Percentiles rank a stretch among this genome's conserved stretches.
These are phyloP conservation scores for Indicator indicator DNA, from an alignment of 2,113 vertebrate species.

Conservation along the genomic window DNA sequence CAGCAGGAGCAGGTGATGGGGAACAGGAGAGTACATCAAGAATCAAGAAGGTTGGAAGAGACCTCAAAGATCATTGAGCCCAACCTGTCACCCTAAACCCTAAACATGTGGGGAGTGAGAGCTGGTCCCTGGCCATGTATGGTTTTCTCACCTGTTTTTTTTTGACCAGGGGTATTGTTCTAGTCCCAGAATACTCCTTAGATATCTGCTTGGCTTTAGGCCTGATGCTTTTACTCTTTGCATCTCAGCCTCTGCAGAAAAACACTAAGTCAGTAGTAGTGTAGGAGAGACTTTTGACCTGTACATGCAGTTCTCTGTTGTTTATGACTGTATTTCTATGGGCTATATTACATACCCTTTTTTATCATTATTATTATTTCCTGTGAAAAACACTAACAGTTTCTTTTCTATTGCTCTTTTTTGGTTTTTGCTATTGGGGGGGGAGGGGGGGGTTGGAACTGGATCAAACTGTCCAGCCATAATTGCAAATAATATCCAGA, in stretches of 20 bases:
- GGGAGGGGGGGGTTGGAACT: background rate
- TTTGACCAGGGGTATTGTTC: background rate
- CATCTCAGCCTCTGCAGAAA: background rate
- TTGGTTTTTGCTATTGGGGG: background rate
- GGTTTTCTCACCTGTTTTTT: background rate
- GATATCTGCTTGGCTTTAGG: background rate
- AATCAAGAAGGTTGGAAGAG: no score
- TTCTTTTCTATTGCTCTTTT: background rate
- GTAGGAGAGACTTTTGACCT: background rate
- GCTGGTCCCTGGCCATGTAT: rapidly evolving
- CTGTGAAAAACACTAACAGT: background rate
- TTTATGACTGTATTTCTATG: background rate
- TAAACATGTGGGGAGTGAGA: rapidly evolving
- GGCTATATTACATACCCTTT: background rate
- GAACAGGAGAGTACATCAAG: background rate
- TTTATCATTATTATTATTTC: background rate
- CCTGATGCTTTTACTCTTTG: background rate
- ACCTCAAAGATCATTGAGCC: no score
- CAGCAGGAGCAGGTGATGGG: background rate
- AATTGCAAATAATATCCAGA: background rate
- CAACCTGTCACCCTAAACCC: no score
- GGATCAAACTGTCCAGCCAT: background rate
- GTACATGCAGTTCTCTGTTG: background rate
- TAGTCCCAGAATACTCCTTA: background rate
- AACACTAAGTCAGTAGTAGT: background rate